These are phyloP conservation scores for Cyclophora albipunctata DNA, from an alignment of 2,888 invertebrate genomes.

Conservation along the genomic window DNA sequence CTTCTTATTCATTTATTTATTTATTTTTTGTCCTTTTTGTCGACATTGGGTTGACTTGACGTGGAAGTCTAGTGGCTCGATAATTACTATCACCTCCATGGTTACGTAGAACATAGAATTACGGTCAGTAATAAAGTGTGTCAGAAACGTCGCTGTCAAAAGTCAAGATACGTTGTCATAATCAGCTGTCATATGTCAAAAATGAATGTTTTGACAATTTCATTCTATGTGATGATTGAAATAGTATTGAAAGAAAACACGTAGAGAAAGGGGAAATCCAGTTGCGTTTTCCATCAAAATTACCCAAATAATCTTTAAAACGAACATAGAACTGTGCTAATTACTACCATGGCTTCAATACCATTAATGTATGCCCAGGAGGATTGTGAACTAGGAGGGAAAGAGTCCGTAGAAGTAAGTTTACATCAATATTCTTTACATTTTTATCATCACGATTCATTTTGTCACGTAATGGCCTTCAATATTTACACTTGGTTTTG, in stretches of 20 bases:
- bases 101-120: background rate
- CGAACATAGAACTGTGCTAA: constrained; percentile 3
- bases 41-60: background rate
- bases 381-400: constrained; percentile 80
- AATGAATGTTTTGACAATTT: too few species aligned
- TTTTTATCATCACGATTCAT: background rate
- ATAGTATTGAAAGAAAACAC: constrained; percentile 14
- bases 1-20: too few species aligned
- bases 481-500: constrained; percentile 1
- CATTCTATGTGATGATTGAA: too few species aligned
- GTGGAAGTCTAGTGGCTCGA: background rate
- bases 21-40: background rate
- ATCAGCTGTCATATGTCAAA: too few species aligned
- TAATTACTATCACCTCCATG: background rate
- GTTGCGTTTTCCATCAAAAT: constrained; percentile 7
- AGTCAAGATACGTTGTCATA: background rate
- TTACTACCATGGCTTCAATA: constrained; percentile 59
- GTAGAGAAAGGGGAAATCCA: constrained; percentile 21
- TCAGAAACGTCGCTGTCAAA: constrained; percentile 13
- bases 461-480: constrained; percentile 3
- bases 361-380: constrained; percentile 79
- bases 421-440: background rate
- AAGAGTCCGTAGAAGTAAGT: constrained; percentile 70
- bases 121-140: too few species aligned
- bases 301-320: background rate